phyloP scores from a whole-genome alignment of 1,140 invertebrate species.

The Bombus sibiricus region DNA sequence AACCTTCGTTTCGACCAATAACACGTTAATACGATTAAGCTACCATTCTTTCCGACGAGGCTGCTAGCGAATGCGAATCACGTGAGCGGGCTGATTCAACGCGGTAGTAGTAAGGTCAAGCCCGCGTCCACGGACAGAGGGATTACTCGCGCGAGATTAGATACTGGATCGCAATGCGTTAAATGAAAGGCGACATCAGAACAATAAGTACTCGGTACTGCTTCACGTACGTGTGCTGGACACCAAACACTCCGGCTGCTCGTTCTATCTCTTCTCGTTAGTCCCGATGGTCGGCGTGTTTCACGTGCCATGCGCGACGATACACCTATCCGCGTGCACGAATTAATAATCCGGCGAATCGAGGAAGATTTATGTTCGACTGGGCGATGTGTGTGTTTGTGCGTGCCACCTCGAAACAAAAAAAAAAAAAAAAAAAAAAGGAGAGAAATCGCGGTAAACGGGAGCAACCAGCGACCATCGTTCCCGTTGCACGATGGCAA shows the following conservation, averaged over 20 bases:
- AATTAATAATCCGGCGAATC: conserved; percentile 40
- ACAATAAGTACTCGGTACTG: conserved; percentile 47
- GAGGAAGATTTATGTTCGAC: conserved; percentile 18
- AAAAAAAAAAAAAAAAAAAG: background rate
- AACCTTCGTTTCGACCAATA: background rate
- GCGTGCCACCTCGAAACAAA: background rate
- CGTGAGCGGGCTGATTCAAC: conserved; percentile 50
- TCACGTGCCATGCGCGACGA: conserved; percentile 30
- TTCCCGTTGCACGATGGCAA: background rate
- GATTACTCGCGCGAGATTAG: conserved; percentile 66
- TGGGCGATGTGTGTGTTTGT: background rate
- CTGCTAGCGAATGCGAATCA: conserved; percentile 61
- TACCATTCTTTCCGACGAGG: background rate
- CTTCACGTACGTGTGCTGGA: conserved; percentile 45
- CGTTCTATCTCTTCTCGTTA: conserved; percentile 47
- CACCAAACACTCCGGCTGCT: conserved; percentile 15
- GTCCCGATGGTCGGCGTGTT: conserved; percentile 10
- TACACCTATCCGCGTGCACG: conserved; percentile 19
- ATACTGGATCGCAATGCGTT: conserved; percentile 41
- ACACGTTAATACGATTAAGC: background rate
- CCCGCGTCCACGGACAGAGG: conserved; percentile 25
- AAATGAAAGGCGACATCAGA: conserved; percentile 61
- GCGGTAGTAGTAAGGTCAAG: conserved; percentile 10
- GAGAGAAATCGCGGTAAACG: background rate
- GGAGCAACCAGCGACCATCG: background rate